A percentile compares a stretch with the other conserved stretches of the same genome.
phyloP scores from a whole-genome alignment of 2,113 vertebrate species.

The Ictalurus punctatus region DNA sequence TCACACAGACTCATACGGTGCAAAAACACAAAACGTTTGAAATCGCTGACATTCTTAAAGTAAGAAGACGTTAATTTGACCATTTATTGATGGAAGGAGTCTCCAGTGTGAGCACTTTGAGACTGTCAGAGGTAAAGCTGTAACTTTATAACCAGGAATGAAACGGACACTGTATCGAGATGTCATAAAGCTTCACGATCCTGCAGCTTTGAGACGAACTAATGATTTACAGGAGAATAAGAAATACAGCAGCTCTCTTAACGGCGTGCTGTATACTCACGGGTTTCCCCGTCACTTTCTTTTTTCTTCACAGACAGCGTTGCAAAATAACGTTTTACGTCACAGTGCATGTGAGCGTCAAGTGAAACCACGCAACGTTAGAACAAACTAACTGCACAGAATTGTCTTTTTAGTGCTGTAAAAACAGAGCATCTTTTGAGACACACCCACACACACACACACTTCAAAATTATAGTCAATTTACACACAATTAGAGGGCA shows the following conservation, averaged over 20 bases:
- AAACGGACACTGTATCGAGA: background rate
- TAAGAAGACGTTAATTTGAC: background rate
- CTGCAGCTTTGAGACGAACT: no score
- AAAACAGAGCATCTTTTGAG: no score
- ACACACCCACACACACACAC: background rate
- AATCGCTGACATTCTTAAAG: background rate
- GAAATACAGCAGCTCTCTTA: no score
- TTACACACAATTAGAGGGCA: background rate
- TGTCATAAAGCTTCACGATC: background rate
- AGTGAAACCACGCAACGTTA: no score
- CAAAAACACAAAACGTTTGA: background rate
- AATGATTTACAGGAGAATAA: background rate
- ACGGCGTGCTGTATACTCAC: no score
- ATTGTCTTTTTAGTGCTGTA: no score
- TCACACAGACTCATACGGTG: background rate
- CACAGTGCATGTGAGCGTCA: background rate
- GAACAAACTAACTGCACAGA: no score
- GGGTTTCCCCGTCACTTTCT: no score
- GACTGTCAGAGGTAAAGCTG: background rate
- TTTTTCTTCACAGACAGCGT: no score
- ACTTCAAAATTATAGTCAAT: background rate
- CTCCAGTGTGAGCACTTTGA: background rate
- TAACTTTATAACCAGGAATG: background rate
- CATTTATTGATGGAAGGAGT: background rate
- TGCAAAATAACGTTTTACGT: no score